Evolutionary conservation across 2,113 vertebrate species (phyloP).

Genomic region (Cyprinodon brontotheroides): DNA sequence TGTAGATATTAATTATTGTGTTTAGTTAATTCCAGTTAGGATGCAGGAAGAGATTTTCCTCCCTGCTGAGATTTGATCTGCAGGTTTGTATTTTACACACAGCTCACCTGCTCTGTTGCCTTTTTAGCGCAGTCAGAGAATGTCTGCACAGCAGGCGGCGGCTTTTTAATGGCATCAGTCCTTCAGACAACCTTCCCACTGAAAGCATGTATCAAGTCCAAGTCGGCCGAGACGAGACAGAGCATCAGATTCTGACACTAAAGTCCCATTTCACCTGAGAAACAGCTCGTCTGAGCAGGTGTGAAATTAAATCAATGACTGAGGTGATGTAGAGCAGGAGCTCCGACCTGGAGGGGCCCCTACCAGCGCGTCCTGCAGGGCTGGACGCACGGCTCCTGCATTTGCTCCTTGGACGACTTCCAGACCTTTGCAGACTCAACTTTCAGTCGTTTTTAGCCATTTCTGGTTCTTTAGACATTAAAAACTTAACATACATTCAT

Average conservation of each 20-base stretch:
- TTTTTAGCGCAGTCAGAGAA: neutral
- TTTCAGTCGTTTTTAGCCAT: too few relatives aligned
- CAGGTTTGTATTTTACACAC: neutral
- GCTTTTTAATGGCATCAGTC: neutral
- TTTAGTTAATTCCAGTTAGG: too few relatives aligned
- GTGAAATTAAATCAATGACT: constrained; percentile 49
- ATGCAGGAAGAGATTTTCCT: neutral
- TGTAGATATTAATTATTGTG: too few relatives aligned
- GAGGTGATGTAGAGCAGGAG: constrained; percentile 31
- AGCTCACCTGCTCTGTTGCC: neutral
- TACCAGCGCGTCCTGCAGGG: neutral
- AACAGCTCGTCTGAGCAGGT: constrained; percentile 44
- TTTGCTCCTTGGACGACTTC: too few relatives aligned
- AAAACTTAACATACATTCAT: too few relatives aligned
- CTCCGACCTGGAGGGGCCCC: constrained; percentile 18
- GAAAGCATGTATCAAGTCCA: neutral
- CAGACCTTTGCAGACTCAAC: too few relatives aligned
- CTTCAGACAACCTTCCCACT: neutral
- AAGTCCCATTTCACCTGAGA: constrained; percentile 30
- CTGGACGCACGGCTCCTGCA: too few relatives aligned
- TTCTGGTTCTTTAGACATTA: too few relatives aligned
- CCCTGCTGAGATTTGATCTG: neutral
- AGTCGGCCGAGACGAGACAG: constrained; percentile 1
- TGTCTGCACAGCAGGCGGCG: neutral
- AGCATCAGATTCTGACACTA: constrained; percentile 20